A percentile compares a stretch with the other conserved stretches of the same genome.
phyloP scores from a whole-genome alignment of 2,888 invertebrate genomes.

The Junonia oenone region DNA sequence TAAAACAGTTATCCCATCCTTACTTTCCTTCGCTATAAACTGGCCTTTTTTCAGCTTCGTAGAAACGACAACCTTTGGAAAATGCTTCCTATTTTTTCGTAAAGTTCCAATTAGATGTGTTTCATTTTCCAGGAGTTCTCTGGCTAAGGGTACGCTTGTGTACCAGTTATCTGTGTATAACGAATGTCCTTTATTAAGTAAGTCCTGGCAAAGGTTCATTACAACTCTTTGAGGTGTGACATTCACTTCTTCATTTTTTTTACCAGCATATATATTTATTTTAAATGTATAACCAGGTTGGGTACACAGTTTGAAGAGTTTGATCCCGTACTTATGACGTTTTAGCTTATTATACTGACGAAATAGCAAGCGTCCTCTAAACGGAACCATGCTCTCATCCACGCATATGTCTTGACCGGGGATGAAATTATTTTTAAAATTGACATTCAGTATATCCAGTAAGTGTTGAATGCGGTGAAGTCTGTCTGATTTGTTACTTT shows the following conservation, averaged over 20 bases:
- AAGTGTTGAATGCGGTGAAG: slow-evolving; percentile 29
- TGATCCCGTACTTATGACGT: slow-evolving; percentile 28
- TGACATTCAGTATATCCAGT: background rate
- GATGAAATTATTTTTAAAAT: background rate
- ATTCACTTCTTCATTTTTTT: slow-evolving; percentile 35
- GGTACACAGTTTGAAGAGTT: slow-evolving; percentile 30
- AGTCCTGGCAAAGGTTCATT: slow-evolving; percentile 33
- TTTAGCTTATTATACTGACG: slow-evolving; percentile 38
- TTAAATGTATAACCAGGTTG: slow-evolving; percentile 34
- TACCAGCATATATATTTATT: slow-evolving; percentile 37
- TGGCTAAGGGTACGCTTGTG: slow-evolving; percentile 20
- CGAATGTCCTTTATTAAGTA: slow-evolving; percentile 39
- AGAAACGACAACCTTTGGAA: slow-evolving; percentile 26
- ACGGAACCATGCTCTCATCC: slow-evolving; percentile 36
- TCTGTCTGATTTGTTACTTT: slow-evolving; percentile 34
- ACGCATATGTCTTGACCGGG: slow-evolving; percentile 33
- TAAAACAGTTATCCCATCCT: slow-evolving; percentile 27
- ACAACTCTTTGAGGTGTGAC: slow-evolving; percentile 37
- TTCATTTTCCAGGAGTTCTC: slow-evolving; percentile 31
- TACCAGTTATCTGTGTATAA: slow-evolving; percentile 41
- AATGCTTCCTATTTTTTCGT: slow-evolving; percentile 28
- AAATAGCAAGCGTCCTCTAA: slow-evolving; percentile 20
- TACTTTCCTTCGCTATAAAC: slow-evolving; percentile 28
- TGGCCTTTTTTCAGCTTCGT: slow-evolving; percentile 30
- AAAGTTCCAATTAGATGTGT: slow-evolving; percentile 35